phyloP scores from a whole-genome alignment of 2,797 vertebrate species.

The Eulemur rubriventer region DNA sequence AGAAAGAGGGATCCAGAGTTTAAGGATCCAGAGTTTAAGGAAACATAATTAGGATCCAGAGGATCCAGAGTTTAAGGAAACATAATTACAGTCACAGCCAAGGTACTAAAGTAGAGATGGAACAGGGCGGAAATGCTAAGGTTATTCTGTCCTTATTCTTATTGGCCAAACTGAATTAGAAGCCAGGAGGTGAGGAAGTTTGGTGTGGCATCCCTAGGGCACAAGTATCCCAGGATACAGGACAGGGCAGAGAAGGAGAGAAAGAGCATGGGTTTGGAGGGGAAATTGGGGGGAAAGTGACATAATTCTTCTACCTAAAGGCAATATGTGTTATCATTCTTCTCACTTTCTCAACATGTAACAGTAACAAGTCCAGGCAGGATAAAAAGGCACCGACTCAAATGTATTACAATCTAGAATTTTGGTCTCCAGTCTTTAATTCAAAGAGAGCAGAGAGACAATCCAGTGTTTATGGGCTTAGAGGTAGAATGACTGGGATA shows the following conservation, averaged over 20 bases:
- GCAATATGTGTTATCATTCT: accelerated
- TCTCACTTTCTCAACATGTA: neutral
- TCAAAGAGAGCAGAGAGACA: neutral
- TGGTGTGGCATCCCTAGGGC: neutral
- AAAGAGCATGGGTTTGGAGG: accelerated
- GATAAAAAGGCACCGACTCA: neutral
- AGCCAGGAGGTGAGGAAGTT: neutral
- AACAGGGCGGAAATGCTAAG: neutral
- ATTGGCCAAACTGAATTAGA: neutral
- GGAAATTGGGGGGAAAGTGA: neutral
- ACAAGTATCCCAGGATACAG: neutral
- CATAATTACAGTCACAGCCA: neutral
- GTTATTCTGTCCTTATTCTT: neutral
- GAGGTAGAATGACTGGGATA: accelerated
- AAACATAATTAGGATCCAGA: neutral
- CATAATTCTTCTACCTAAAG: neutral
- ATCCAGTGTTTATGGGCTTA: accelerated
- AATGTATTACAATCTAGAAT: neutral
- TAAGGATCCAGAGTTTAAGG: neutral
- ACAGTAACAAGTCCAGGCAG: neutral
- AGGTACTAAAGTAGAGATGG: neutral
- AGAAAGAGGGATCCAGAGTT: neutral
- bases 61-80: neutral
- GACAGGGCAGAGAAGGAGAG: neutral
- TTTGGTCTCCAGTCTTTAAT: neutral